Evolutionary conservation across 2,113 vertebrate species (phyloP).

Genomic region (Tapirus terrestris): DNA sequence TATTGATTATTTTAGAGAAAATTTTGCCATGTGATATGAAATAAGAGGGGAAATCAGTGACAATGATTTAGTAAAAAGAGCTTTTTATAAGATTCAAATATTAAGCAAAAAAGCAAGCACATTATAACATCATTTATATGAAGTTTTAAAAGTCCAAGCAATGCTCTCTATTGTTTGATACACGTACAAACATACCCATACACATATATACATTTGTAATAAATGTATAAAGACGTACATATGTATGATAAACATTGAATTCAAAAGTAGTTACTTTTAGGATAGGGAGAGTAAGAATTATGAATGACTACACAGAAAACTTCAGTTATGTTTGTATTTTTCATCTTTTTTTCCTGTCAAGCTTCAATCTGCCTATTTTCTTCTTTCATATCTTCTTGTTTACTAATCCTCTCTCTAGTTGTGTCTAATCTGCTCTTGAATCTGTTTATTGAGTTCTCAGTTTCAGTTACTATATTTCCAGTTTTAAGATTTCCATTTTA

Average conservation of each 20-base stretch:
- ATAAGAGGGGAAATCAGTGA: background rate
- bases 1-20: background rate
- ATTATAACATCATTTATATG: background rate
- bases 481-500: background rate
- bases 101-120: background rate
- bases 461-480: conserved; percentile 8
- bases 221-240: background rate
- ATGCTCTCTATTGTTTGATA: background rate
- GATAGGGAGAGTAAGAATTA: background rate
- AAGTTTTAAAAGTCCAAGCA: background rate
- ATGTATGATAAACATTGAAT: background rate
- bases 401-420: background rate
- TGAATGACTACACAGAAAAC: background rate
- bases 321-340: conserved; percentile 7
- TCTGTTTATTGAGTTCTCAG: background rate
- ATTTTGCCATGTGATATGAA: background rate
- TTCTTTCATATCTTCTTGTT: background rate
- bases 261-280: background rate
- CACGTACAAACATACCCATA: background rate
- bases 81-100: background rate
- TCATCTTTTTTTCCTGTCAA: background rate
- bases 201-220: background rate
- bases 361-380: background rate
- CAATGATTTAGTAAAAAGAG: background rate
- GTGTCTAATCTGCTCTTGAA: background rate